Evolutionary conservation across 2,888 invertebrate species (phyloP), one percentile per base, ranked within the genome.

Genomic region (Orchesella flavescens): DNA sequence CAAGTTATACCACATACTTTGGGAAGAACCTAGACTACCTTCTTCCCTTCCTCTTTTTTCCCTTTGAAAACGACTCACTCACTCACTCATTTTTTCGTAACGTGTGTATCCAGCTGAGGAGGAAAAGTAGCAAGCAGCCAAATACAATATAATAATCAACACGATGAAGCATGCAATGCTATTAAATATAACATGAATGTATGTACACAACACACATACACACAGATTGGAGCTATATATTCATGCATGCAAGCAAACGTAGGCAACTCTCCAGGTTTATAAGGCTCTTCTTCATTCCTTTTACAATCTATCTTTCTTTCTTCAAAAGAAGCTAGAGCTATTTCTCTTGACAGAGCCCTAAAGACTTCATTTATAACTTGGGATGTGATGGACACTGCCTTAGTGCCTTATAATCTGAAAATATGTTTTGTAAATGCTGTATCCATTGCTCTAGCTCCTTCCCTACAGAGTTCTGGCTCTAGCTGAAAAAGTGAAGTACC

Each of bases 101-200:
- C 80, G 73, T 66, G 80, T 80, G 72, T 74, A 81, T 81, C 81
- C 81, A 81, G 81, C 80, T 79, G 79, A 79, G 79, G 79, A 79
- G 71, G 34, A 69, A 34, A 59, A 21, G 15, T 46, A 69, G 46
- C 15, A 12, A 19, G 44, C 63, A 55, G 17, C 53, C 34, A 55
- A 49, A 63, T 65, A 34, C 19, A 63, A 68, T 46, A 76, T 73
- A 61, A 73, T 75, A 63, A 53, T 66, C 68, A 75, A 75, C 75
- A 75, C 57, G 66, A 68, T 57, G 65, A 44, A 49, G 57, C 57
- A 68, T 74, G 74, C 59, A 46, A 61, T 74, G 68, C 55, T 24
- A 24, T 46, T 1, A 19, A 34, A 34, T 34, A 34, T 49, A 49
- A 49, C 49, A 49, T 12, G 49, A 7, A 44, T 44, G 7, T 44